Conservation (phyloP, 2,888 invertebrate species). For the Yponomeuta malinellus region DNA sequence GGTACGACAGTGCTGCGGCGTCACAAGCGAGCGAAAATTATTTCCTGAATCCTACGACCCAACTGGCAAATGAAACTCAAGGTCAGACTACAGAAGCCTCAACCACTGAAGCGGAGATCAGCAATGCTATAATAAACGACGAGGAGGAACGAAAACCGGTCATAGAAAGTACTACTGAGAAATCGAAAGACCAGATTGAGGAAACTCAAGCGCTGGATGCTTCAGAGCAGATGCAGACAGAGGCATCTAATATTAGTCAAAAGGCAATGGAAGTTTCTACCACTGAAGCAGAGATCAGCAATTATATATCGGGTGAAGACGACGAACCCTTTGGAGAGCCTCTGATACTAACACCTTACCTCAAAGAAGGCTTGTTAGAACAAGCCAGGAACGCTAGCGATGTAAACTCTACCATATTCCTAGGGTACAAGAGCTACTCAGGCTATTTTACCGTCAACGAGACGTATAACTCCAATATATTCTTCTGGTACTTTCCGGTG, state of each 20-base stretch:
- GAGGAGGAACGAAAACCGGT: not conserved
- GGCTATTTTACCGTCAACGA: slow-evolving; percentile 82
- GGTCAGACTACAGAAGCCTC: not conserved
- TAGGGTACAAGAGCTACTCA: slow-evolving; percentile 62
- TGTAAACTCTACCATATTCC: slow-evolving; percentile 44
- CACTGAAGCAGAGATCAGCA: not conserved
- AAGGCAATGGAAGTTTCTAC: not conserved
- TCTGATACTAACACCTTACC: slow-evolving; percentile 44
- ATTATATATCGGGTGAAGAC: not conserved
- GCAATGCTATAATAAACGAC: not conserved
- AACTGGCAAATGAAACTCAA: not conserved
- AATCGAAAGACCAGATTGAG: not conserved
- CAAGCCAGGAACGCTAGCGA: slow-evolving; percentile 40
- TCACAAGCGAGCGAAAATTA: not conserved
- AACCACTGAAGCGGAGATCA: not conserved
- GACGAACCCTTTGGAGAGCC: slow-evolving; percentile 20
- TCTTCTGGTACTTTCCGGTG: slow-evolving; percentile 90
- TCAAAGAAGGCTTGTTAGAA: slow-evolving; percentile 37
- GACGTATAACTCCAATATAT: slow-evolving; percentile 82
- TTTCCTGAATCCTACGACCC: not conserved
- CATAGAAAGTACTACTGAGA: not conserved
- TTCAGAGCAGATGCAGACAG: not conserved
- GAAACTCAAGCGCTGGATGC: not conserved
- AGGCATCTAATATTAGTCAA: not conserved
- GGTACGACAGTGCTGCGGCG: too few species aligned